Evolutionary conservation across 2,797 vertebrate genomes (phyloP), one percentile per base, ranked within the genome.

Genomic region (Syngnathus rostellatus): DNA sequence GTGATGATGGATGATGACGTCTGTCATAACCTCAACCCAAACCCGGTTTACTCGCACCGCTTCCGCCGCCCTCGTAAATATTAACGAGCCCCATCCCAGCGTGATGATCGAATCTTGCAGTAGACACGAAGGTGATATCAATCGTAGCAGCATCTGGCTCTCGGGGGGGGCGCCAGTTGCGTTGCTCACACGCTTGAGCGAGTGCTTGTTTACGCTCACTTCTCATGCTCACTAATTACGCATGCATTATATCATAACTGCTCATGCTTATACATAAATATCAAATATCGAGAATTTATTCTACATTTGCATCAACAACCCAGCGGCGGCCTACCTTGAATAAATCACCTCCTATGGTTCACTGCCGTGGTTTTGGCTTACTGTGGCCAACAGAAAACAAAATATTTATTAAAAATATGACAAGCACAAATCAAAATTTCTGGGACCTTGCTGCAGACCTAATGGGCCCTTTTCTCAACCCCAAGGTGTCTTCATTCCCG

Each of bases 81-180:
- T 64, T 64, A 51, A 54, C 54, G 38, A 64, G 19, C 45, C 21
- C 63, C 48, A 31, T 51, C 63, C 12, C 37, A 8, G 50, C 38
- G 14, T 14, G 37, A n/a, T 54, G 50, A 64, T 54, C 63, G 50
- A 53, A 64, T 64, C 50, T 40, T 8, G 50, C 48, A 12, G 63
- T 50, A 64, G 50, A 64, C 50, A 40, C 41, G 37, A 54, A 64
- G 48, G 50, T 54, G 38, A 54, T 41, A 64, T 62, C 46, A 37
- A 38, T 63, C 62, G 31, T 63, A 19, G 31, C 16, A 62, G 43
- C 62, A 50, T 63, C 62, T 38, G 50, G 48, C 48, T 64, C 63
- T 54, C 38, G 23, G 7, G n/a, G n/a, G 10, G 48, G 37, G n/a
- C 40, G 50, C n/a, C 14, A 39, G 19, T 53, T 38, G 37, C 37